Percentiles rank a stretch among this genome's conserved stretches.
phyloP scores from a whole-genome alignment of 2,888 invertebrate species.

The Dinocampus coccinellae region DNA sequence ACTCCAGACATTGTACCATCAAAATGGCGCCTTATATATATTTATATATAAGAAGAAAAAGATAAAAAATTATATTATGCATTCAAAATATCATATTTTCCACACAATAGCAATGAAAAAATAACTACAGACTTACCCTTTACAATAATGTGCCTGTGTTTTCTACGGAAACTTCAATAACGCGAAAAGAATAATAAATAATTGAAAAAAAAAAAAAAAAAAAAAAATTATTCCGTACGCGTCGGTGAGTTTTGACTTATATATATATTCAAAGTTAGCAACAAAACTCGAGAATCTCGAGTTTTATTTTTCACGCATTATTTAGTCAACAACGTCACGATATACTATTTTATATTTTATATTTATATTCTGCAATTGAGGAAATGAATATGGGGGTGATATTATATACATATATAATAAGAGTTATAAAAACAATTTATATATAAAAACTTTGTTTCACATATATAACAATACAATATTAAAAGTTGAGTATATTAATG shows the following conservation, averaged over 20 bases:
- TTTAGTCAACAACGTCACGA: slow-evolving; percentile 23
- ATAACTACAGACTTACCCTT: background rate
- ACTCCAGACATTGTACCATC: slow-evolving; percentile 7
- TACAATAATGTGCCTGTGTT: background rate
- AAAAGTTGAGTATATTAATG: background rate
- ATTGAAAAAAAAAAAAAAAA: slow-evolving; percentile 8
- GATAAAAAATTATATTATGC: background rate
- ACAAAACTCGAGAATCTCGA: background rate
- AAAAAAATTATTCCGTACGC: slow-evolving; percentile 19
- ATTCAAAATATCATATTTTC: background rate
- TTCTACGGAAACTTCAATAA: slow-evolving; percentile 20
- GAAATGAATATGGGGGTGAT: slow-evolving; percentile 15
- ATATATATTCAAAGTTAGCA: slow-evolving; percentile 7
- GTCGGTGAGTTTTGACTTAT: slow-evolving; percentile 38
- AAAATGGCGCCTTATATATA: no score
- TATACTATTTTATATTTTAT: background rate
- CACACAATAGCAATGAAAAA: background rate
- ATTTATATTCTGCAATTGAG: slow-evolving; percentile 15
- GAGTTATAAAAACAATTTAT: background rate
- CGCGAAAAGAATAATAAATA: slow-evolving; percentile 22
- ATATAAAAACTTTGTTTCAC: slow-evolving; percentile 11
- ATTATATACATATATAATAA: slow-evolving; percentile 21
- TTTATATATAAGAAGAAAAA: slow-evolving; percentile 4
- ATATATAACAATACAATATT: background rate
- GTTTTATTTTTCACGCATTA: slow-evolving; percentile 38